Base-by-base conservation (phyloP, 92 coral and sea anemone genomes). In the Porites cylindrica region DNA sequence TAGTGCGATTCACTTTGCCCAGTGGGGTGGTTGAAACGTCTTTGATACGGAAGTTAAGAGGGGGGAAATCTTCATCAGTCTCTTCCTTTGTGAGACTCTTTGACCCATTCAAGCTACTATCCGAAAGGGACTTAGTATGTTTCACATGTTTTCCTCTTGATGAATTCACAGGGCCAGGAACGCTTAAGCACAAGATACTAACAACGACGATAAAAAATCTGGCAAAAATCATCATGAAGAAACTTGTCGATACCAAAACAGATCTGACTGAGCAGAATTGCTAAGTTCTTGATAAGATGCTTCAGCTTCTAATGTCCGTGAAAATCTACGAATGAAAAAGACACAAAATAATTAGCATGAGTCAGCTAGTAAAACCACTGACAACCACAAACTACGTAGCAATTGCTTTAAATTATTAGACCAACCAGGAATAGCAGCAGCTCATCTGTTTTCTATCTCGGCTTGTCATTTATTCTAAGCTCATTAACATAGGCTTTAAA, bases 261-360 rank as follows among this genome's bases (percentile, higher is more conserved):
- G 74, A 53, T 66, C 75, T 12, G 29, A 66, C 51, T 12, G 38
- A 51, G 2, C 62, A 65, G 38, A 78, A 38, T 64, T 29, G 20
- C 51, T 66, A 17, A 67, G 29, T 5, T 80, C 21, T 67, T 51
- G 62, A 58, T 70, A 68, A 4, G 77, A 24, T 13, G 56, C 26
- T 19, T 3, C 18, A 2, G 29, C 24, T 81, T 70, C 32, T 24
- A 56, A 68, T 7, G 77, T 17, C 60, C 7, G 18, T 60, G 29
- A 50, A 56, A 71, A 82, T 58, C 86, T 82, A 63, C 71, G 59
- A 82, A 70, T 82, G 70, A 71, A 70, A 82, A 11, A 58, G 59
- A 32, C 70, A 8, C 10, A 73, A 70, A 13, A 24, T 16, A 32
- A 82, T 70, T 70, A 65, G 12, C 9, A 32, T 6, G 58, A 43